These are phyloP conservation scores for Botia almorhae DNA, from an alignment of 2,797 vertebrate genomes.

Conservation along the genomic window DNA sequence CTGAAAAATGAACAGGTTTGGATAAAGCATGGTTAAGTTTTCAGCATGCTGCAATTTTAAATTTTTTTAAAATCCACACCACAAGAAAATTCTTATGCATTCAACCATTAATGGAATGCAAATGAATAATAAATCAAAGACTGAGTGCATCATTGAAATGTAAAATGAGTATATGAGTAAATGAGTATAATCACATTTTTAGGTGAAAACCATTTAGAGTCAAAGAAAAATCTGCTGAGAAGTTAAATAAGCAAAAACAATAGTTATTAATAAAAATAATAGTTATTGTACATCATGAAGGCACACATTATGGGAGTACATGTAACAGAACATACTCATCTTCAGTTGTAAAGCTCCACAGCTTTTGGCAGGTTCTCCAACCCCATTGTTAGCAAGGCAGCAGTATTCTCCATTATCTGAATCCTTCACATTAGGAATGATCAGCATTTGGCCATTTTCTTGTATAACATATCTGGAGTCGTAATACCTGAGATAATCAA, in stretches of 20 bases:
- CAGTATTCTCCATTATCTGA: slow-evolving; percentile 93
- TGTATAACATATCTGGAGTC: slow-evolving; percentile 88
- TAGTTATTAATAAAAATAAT: too few species aligned
- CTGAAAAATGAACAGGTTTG: slow-evolving; percentile 70
- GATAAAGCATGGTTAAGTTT: background rate
- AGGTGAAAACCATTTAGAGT: background rate
- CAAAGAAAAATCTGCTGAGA: too few species aligned
- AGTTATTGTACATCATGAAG: background rate
- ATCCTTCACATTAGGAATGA: slow-evolving; percentile 89
- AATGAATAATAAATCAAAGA: background rate
- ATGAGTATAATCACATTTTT: background rate
- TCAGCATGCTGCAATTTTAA: too few species aligned
- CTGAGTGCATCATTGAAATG: background rate
- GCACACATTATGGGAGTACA: background rate
- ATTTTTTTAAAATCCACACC: background rate
- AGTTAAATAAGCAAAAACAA: too few species aligned
- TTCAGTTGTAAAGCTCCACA: slow-evolving; percentile 97
- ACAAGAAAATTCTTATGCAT: background rate
- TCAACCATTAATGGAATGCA: background rate
- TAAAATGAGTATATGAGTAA: too few species aligned
- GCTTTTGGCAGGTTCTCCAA: slow-evolving; percentile 88
- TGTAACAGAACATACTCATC: slow-evolving; percentile 87
- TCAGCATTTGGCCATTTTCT: slow-evolving; percentile 91
- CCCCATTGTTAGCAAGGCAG: slow-evolving; percentile 88
- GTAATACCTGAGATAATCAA: slow-evolving; percentile 80